Conservation (phyloP, 1,140 invertebrate genomes). For the Panulirus ornatus region DNA sequence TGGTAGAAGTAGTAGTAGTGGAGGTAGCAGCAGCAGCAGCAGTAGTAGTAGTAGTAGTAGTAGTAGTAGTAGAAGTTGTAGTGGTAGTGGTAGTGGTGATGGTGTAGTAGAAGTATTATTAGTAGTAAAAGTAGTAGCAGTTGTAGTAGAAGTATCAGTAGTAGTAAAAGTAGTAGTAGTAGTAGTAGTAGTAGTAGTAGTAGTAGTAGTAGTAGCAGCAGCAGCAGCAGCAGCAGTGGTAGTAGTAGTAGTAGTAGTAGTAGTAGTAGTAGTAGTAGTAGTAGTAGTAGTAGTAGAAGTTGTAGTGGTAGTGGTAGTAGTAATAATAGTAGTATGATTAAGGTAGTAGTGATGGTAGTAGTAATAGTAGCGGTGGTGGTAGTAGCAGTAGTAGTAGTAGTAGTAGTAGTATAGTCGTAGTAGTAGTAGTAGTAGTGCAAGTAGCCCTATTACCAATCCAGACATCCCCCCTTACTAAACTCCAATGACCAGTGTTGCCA, state of each 20-base stretch:
- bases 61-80: not conserved
- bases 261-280: not conserved
- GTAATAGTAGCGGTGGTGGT: not conserved
- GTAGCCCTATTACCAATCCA: not conserved
- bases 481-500: too few species aligned
- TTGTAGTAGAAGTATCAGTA: not conserved
- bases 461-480: too few species aligned
- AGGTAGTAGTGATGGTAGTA: conserved; percentile 9
- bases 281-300: not conserved
- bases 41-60: not conserved
- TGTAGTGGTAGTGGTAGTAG: not conserved
- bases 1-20: conserved; percentile 6
- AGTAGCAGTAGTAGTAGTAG: conserved; percentile 2
- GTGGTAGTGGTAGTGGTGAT: not conserved
- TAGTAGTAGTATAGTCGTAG: too few species aligned
- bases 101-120: not conserved
- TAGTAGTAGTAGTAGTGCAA: conserved; percentile 9
- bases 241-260: conserved; percentile 23
- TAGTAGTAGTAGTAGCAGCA: conserved; percentile 9
- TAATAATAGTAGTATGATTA: conserved; percentile 2
- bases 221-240: not conserved
- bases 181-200: not conserved
- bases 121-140: not conserved
- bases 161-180: not conserved
- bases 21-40: not conserved